These are phyloP conservation scores for Phalloptychus januarius DNA, from an alignment of 2,797 vertebrate species.

Conservation along the genomic window DNA sequence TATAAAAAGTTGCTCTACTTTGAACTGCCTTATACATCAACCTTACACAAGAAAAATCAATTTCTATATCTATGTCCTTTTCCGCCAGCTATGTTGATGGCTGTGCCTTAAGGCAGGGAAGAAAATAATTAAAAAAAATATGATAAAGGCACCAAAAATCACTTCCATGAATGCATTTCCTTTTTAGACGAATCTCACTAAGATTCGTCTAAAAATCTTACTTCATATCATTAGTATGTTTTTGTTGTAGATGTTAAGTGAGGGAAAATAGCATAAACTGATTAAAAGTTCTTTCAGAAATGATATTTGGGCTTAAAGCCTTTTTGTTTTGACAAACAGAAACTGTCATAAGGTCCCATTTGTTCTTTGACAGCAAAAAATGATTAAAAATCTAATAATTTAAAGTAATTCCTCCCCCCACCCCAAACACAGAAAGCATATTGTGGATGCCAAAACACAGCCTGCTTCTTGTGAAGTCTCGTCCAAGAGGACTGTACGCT, in stretches of 20 bases:
- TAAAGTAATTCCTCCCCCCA: background rate
- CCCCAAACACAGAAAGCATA: conserved; percentile 25
- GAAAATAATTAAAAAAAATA: background rate
- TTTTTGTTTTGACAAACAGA: background rate
- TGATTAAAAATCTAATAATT: background rate
- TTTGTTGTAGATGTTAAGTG: background rate
- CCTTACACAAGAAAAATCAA: background rate
- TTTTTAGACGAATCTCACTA: background rate
- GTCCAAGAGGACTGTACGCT: conserved; percentile 63
- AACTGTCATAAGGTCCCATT: background rate
- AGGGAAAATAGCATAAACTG: background rate
- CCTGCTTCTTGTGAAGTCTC: conserved; percentile 57
- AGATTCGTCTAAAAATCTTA: no score
- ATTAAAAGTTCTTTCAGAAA: background rate
- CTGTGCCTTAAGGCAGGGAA: background rate
- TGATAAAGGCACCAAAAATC: background rate
- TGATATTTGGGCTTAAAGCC: background rate
- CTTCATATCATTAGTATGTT: background rate
- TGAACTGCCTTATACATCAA: background rate
- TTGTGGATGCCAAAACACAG: conserved; percentile 55
- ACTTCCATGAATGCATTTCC: background rate
- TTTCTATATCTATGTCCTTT: background rate
- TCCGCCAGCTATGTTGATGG: background rate
- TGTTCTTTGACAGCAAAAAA: background rate
- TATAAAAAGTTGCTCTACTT: background rate